Conservation (phyloP, 1,140 invertebrate species). For the Tetraneura akinire region DNA sequence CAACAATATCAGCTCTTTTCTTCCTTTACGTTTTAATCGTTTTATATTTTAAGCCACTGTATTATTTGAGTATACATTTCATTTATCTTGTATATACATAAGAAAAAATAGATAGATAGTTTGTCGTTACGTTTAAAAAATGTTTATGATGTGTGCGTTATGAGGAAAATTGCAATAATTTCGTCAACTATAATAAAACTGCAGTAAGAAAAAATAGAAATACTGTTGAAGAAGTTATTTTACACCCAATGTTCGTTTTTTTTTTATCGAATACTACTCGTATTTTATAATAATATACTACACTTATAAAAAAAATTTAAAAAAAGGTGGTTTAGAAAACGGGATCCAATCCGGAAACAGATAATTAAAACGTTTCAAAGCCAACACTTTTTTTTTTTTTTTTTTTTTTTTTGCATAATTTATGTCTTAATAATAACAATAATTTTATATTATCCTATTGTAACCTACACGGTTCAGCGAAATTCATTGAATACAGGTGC, state of each 20-base stretch:
- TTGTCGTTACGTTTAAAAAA: background rate
- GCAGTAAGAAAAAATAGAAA: background rate
- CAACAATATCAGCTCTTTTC: no score
- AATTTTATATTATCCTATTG: constrained; percentile 46
- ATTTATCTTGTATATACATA: no score
- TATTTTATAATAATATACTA: constrained; percentile 2
- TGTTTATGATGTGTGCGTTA: no score
- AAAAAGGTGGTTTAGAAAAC: background rate
- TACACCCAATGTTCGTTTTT: constrained; percentile 36
- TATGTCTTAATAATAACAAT: constrained; percentile 51
- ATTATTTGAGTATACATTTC: no score
- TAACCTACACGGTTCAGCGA: constrained; percentile 48
- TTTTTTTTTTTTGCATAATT: constrained; percentile 46
- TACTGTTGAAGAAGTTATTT: constrained; percentile 26
- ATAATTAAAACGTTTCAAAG: constrained; percentile 49
- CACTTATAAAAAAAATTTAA: background rate
- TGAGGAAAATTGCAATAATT: no score
- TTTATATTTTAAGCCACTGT: no score
- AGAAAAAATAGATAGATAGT: no score
- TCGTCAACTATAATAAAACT: background rate
- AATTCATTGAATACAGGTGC: constrained; percentile 34
- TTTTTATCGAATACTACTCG: no score
- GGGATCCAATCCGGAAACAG: constrained; percentile 41
- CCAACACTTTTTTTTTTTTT: constrained; percentile 18
- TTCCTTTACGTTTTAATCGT: no score